Evolutionary conservation across 2,888 invertebrate species (phyloP).

Genomic region (Monochamus alternatus): DNA sequence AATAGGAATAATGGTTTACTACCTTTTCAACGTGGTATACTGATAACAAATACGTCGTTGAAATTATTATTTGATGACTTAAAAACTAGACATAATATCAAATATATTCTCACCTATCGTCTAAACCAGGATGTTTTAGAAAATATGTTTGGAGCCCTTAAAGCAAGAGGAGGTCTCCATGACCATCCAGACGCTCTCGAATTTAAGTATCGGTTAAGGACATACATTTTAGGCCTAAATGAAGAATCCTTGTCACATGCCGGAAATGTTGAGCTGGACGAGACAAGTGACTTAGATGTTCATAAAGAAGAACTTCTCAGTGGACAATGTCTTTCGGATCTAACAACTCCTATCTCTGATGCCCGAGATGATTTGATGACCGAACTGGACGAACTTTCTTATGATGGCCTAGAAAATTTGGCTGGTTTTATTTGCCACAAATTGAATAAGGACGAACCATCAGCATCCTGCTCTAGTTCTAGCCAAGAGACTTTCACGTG

Average conservation of each 20-base stretch:
- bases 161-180: slow-evolving; percentile 48
- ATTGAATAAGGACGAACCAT: slow-evolving; percentile 30
- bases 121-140: slow-evolving; percentile 57
- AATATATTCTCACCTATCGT: slow-evolving; percentile 52
- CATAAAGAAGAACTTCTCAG: slow-evolving; percentile 11
- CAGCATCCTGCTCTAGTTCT: slow-evolving; percentile 2
- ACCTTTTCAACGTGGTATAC: slow-evolving; percentile 56
- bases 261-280: slow-evolving; percentile 43
- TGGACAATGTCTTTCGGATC: slow-evolving; percentile 19
- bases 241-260: slow-evolving; percentile 36
- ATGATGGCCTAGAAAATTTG: slow-evolving; percentile 54
- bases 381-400: slow-evolving; percentile 41
- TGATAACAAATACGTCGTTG: slow-evolving; percentile 30
- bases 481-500: slow-evolving; percentile 38
- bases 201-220: slow-evolving; percentile 52
- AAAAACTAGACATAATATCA: slow-evolving; percentile 38
- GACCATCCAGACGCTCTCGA: slow-evolving; percentile 54
- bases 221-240: slow-evolving; percentile 53
- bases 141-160: slow-evolving; percentile 51
- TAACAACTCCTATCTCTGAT: slow-evolving; percentile 15
- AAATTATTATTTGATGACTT: slow-evolving; percentile 26
- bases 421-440: slow-evolving; percentile 51
- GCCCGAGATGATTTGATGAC: not conserved
- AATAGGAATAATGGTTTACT: slow-evolving; percentile 44
- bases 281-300: slow-evolving; percentile 35